Conservation (phyloP, 2,888 invertebrate species). For the Hylaea fasciaria region DNA sequence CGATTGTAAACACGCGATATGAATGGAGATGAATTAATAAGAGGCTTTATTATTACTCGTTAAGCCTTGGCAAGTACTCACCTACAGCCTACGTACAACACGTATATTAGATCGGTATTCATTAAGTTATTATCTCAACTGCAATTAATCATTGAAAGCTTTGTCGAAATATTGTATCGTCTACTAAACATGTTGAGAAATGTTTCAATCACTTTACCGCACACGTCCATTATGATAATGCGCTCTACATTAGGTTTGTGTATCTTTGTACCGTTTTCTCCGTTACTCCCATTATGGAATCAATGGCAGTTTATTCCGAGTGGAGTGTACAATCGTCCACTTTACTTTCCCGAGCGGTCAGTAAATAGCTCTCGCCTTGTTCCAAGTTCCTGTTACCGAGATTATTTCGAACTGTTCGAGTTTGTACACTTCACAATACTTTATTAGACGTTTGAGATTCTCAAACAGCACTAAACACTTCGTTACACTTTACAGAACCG, state of each 20-base stretch:
- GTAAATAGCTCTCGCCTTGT: conserved; percentile 56
- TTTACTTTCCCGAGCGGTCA: conserved; percentile 62
- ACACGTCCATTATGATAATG: conserved; percentile 54
- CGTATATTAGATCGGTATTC: conserved; percentile 24
- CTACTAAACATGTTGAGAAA: conserved; percentile 30
- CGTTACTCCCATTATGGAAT: conserved; percentile 55
- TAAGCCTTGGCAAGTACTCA: conserved; percentile 44
- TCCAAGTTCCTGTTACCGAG: conserved; percentile 49
- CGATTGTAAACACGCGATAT: conserved; percentile 46
- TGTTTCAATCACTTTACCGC: conserved; percentile 50
- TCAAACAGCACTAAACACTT: conserved; percentile 32
- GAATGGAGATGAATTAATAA: conserved; percentile 54
- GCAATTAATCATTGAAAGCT: conserved; percentile 36
- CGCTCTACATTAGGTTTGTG: conserved; percentile 52
- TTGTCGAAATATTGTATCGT: conserved; percentile 18
- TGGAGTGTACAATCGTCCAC: conserved; percentile 46
- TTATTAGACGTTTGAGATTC: conserved; percentile 33
- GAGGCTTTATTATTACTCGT: conserved; percentile 46
- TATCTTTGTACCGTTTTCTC: conserved; percentile 54
- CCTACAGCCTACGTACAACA: background rate
- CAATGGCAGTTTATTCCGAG: conserved; percentile 49
- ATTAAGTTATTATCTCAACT: conserved; percentile 31
- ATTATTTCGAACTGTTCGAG: conserved; percentile 34
- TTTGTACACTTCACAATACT: conserved; percentile 29
- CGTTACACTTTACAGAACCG: conserved; percentile 32